Conservation (phyloP, 1,140 invertebrate species). For the Periplaneta americana region DNA sequence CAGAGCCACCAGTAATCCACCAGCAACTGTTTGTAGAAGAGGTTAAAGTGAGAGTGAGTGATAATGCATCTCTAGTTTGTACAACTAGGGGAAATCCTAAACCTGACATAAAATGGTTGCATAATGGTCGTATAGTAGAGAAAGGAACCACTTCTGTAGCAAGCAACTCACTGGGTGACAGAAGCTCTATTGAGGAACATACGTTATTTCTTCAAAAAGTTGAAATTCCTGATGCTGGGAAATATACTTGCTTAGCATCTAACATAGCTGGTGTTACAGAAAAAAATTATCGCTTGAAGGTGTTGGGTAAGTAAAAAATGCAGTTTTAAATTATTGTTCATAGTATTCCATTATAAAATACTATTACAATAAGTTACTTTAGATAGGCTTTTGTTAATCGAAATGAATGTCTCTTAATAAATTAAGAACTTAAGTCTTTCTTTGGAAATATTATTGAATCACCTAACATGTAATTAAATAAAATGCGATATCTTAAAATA, state of each 20-base stretch:
- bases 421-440: no score
- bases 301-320: constrained; percentile 19
- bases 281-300: constrained; percentile 23
- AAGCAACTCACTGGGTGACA: background rate
- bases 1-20: constrained; percentile 22
- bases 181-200: background rate
- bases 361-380: no score
- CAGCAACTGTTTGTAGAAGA: constrained; percentile 17
- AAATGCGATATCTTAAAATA: no score
- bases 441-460: no score
- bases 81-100: constrained; percentile 12
- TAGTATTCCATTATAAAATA: no score
- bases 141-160: background rate
- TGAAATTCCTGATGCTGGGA: constrained; percentile 18
- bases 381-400: no score
- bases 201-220: background rate
- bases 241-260: constrained; percentile 28
- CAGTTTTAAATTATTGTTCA: no score
- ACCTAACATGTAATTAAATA: no score
- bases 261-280: constrained; percentile 29
- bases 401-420: no score
- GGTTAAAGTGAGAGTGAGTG: constrained; percentile 13
- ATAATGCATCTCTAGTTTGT: constrained; percentile 12
- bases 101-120: constrained; percentile 22
- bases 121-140: constrained; percentile 21